phyloP scores from a whole-genome alignment of 2,113 vertebrate genomes.

The Azemiops feae region DNA sequence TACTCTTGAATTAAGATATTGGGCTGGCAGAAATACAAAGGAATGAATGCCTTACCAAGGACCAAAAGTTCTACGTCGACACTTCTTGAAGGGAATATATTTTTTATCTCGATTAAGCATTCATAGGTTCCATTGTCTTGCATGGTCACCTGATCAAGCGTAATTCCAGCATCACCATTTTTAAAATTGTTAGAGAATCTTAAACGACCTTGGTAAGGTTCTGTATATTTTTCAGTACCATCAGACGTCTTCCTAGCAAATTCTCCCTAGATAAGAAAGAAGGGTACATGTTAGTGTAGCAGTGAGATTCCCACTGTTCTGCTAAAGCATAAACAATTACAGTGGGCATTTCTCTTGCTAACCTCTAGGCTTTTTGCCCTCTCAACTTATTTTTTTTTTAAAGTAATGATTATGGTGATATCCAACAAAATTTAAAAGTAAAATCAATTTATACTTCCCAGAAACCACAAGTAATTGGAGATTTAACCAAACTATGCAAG shows the following conservation, averaged over 20 bases:
- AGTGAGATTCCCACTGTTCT: background rate
- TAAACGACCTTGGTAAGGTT: conserved; percentile 65
- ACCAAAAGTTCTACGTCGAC: conserved; percentile 72
- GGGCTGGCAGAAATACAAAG: background rate
- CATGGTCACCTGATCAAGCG: conserved; percentile 69
- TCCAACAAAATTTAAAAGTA: background rate
- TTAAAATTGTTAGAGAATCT: background rate
- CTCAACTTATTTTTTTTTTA: background rate
- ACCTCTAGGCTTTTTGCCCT: background rate
- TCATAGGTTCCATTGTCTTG: conserved; percentile 77
- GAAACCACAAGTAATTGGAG: background rate
- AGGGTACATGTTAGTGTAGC: background rate
- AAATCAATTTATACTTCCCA: too few relatives aligned
- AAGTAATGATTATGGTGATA: background rate
- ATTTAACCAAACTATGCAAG: too few relatives aligned
- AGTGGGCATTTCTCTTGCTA: background rate
- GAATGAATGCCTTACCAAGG: conserved; percentile 74
- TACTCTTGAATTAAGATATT: background rate
- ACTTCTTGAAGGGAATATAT: conserved; percentile 51
- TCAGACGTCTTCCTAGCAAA: conserved; percentile 55
- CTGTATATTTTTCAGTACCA: background rate
- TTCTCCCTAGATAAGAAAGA: conserved; percentile 54
- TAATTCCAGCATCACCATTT: conserved; percentile 58
- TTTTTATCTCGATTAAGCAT: conserved; percentile 69
- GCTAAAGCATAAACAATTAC: background rate